A percentile compares a stretch with the other conserved stretches of the same genome.
Evolutionary conservation across 2,888 invertebrate species (phyloP).

Genomic region (Calameuta idolon): DNA sequence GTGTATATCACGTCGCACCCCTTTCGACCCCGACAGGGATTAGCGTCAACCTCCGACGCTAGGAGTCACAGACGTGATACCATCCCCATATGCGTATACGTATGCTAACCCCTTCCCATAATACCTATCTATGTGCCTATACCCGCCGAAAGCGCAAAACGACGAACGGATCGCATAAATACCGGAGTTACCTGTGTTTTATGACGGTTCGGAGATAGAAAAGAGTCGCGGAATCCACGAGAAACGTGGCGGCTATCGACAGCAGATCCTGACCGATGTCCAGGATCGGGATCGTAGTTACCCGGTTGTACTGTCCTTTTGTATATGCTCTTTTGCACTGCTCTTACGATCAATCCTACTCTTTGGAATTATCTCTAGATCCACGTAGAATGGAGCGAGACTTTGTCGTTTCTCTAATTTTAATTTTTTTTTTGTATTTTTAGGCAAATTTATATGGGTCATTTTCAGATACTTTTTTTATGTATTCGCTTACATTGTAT

Average conservation of each 20-base stretch:
- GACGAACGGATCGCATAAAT: conserved; percentile 60
- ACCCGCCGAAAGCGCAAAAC: conserved; percentile 41
- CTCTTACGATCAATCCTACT: background rate
- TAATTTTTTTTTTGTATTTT: too few relatives aligned
- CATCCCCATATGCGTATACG: conserved; percentile 13
- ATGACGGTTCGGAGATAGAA: conserved; percentile 48
- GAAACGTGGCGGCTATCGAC: conserved; percentile 53
- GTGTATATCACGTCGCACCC: conserved; percentile 59
- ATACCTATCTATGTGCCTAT: conserved; percentile 22
- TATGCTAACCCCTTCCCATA: conserved; percentile 4
- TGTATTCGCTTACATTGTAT: background rate
- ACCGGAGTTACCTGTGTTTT: conserved; percentile 66
- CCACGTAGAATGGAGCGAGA: background rate
- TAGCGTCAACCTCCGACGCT: conserved; percentile 59
- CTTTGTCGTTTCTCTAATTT: too few relatives aligned
- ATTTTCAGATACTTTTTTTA: background rate
- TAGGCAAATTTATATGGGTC: too few relatives aligned
- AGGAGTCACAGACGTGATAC: conserved; percentile 32
- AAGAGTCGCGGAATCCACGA: conserved; percentile 45
- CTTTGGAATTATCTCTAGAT: background rate
- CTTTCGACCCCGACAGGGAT: conserved; percentile 62
- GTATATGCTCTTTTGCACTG: background rate
- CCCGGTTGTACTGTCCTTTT: background rate
- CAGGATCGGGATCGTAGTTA: conserved; percentile 24
- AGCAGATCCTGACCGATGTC: conserved; percentile 64